Conservation (phyloP, 2,888 invertebrate genomes). For the Catocala sponsa region DNA sequence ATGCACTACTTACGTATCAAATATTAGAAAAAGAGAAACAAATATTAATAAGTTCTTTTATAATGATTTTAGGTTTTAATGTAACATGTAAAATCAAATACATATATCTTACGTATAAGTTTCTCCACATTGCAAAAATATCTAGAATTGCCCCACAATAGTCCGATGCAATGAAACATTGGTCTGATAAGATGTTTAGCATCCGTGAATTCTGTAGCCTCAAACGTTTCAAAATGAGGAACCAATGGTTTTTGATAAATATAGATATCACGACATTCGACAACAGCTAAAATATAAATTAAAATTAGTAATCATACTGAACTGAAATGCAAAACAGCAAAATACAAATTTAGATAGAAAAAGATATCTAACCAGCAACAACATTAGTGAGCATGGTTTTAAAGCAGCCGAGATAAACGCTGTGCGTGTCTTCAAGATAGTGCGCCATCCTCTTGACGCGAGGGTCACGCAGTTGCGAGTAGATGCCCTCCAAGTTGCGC, state of each 20-base stretch:
- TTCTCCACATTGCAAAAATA: conserved; percentile 91
- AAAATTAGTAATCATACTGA: neutral
- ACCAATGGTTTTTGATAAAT: conserved; percentile 93
- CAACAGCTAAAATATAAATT: conserved; percentile 86
- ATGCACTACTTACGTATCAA: too few relatives aligned
- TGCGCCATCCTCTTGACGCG: conserved; percentile 95
- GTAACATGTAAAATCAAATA: neutral
- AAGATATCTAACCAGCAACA: conserved; percentile 88
- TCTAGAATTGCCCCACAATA: conserved; percentile 95
- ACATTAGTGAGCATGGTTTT: conserved; percentile 93
- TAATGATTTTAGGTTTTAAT: neutral
- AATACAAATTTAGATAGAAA: too few relatives aligned
- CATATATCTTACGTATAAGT: conserved; percentile 76
- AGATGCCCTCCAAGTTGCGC: conserved; percentile 95
- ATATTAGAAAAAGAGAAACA: neutral
- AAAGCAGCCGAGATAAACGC: conserved; percentile 93
- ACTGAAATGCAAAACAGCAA: too few relatives aligned
- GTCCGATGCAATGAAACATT: conserved; percentile 93
- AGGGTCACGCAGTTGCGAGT: conserved; percentile 94
- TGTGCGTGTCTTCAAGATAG: conserved; percentile 92
- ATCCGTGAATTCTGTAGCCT: conserved; percentile 91
- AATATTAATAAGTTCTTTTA: too few relatives aligned
- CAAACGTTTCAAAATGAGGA: conserved; percentile 91
- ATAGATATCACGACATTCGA: conserved; percentile 95
- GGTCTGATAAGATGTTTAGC: conserved; percentile 88